Percentiles rank a stretch among this genome's conserved stretches.
Evolutionary conservation across 2,888 invertebrate genomes (phyloP).

Genomic region (Melitaea athalia): DNA sequence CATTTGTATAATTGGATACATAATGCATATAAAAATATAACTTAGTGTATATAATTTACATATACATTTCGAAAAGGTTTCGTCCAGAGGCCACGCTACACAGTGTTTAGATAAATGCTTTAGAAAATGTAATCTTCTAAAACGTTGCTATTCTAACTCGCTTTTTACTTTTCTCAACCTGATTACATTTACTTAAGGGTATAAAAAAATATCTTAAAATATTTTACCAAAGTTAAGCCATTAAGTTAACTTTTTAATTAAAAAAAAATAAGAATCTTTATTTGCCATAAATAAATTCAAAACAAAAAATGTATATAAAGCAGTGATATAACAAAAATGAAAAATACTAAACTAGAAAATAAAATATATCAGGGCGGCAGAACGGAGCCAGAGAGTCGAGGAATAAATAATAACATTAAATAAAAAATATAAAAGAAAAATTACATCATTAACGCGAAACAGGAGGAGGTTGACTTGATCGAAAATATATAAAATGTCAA

Average conservation of each 20-base stretch:
- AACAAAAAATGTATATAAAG: slow-evolving; percentile 16
- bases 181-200: slow-evolving; percentile 13
- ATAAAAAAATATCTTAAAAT: neutral
- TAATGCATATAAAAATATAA: slow-evolving; percentile 34
- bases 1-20: slow-evolving; percentile 39
- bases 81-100: slow-evolving; percentile 56
- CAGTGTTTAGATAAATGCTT: slow-evolving; percentile 8
- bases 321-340: slow-evolving; percentile 15
- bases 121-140: slow-evolving; percentile 11
- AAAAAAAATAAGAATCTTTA: neutral
- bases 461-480: slow-evolving; percentile 76
- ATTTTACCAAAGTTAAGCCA: slow-evolving; percentile 13
- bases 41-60: slow-evolving; percentile 36
- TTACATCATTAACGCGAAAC: slow-evolving; percentile 64
- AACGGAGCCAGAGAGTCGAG: slow-evolving; percentile 47
- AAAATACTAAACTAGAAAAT: slow-evolving; percentile 31
- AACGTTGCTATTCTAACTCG: slow-evolving; percentile 6
- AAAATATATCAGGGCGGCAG: slow-evolving; percentile 71
- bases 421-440: slow-evolving; percentile 52
- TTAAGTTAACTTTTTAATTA: neutral
- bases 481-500: slow-evolving; percentile 51
- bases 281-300: neutral
- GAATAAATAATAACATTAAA: slow-evolving; percentile 41
- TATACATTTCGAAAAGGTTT: slow-evolving; percentile 49
- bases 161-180: neutral